These are phyloP conservation scores for Vombatus ursinus DNA, from an alignment of 2,113 vertebrate genomes.

Conservation along the genomic window DNA sequence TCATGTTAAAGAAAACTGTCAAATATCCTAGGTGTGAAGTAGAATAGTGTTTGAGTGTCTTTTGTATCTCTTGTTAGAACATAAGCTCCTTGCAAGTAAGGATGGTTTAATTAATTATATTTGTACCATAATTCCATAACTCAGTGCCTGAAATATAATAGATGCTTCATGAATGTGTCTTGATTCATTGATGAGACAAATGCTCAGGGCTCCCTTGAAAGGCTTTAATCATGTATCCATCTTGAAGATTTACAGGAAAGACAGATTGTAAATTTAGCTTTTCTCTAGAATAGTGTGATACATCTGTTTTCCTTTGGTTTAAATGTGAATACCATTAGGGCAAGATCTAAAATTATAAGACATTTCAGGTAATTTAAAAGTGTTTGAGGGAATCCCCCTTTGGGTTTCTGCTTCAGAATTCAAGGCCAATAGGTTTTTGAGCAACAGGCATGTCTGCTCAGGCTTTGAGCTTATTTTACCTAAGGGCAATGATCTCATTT, in stretches of 20 bases:
- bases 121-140: neutral
- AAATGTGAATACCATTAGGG: neutral
- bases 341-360: neutral
- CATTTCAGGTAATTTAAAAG: neutral
- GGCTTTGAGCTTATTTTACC: conserved; percentile 56
- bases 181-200: no score
- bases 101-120: neutral
- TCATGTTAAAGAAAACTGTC: neutral
- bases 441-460: neutral
- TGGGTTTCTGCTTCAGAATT: conserved; percentile 43
- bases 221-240: neutral
- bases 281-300: neutral
- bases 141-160: neutral
- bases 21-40: neutral
- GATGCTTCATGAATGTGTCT: neutral
- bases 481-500: conserved; percentile 76
- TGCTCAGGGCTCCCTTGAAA: neutral
- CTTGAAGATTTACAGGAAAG: neutral
- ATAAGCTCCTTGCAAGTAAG: neutral
- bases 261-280: neutral
- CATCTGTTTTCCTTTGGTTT: neutral
- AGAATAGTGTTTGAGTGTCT: neutral
- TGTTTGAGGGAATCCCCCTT: neutral
- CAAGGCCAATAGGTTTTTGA: conserved; percentile 14
- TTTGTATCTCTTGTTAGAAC: neutral